phyloP scores from a whole-genome alignment of 2,888 invertebrate species.

The Darwinula stevensoni region DNA sequence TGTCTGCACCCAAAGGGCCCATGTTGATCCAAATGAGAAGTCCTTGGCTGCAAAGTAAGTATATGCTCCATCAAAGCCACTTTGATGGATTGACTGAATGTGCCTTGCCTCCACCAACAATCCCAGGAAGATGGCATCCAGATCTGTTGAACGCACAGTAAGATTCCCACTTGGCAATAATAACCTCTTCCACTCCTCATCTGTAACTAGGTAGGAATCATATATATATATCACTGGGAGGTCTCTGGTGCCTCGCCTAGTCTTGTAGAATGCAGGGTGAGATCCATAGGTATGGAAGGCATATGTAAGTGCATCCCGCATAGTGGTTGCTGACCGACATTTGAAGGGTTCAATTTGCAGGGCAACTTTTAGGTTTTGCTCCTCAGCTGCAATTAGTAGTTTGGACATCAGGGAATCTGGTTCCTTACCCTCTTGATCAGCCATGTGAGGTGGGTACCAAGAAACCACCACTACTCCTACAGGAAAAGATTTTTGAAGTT shows the following conservation, averaged over 20 bases:
- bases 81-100: constrained; percentile 19
- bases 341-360: constrained; percentile 28
- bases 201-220: constrained; percentile 26
- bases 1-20: background rate
- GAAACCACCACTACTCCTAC: constrained; percentile 25
- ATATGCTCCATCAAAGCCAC: constrained; percentile 25
- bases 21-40: constrained; percentile 26
- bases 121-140: constrained; percentile 28
- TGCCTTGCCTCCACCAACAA: constrained; percentile 24
- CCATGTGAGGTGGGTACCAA: constrained; percentile 22
- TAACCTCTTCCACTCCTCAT: constrained; percentile 23
- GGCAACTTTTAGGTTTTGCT: constrained; percentile 23
- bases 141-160: constrained; percentile 22
- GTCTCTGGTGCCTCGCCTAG: constrained; percentile 12
- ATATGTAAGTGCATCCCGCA: constrained; percentile 14
- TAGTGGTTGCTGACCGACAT: background rate
- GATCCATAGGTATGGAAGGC: constrained; percentile 18
- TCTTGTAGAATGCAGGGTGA: constrained; percentile 25
- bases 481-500: constrained; percentile 7
- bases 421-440: constrained; percentile 14
- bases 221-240: constrained; percentile 31
- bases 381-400: constrained; percentile 17
- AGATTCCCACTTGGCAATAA: constrained; percentile 18
- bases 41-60: constrained; percentile 32
- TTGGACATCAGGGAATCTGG: constrained; percentile 13